Conservation (phyloP, 2,113 vertebrate species). For the Barnardius zonarius region DNA sequence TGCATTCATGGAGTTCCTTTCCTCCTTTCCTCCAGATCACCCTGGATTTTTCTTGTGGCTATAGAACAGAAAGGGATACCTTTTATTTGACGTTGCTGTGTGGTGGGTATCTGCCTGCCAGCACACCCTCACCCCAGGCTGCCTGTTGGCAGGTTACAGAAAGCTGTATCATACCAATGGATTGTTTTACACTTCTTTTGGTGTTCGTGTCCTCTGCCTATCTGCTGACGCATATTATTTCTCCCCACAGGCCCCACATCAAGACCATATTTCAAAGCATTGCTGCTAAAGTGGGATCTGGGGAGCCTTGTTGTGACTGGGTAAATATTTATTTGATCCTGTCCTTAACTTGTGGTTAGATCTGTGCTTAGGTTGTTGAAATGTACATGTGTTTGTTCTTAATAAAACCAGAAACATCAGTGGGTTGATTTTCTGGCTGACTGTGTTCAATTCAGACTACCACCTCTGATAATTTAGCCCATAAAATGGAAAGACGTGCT, state of each 20-base stretch:
- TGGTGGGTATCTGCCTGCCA: background rate
- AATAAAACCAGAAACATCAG: background rate
- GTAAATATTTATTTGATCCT: constrained; percentile 72
- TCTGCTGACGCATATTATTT: background rate
- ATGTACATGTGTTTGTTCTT: background rate
- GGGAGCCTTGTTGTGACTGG: constrained; percentile 98
- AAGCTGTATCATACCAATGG: accelerated
- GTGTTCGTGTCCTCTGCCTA: background rate
- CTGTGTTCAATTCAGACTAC: background rate
- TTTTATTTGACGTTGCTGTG: background rate
- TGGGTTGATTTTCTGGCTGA: background rate
- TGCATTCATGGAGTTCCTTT: background rate
- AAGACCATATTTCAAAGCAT: constrained; percentile 96
- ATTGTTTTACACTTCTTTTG: background rate
- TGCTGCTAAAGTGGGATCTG: constrained; percentile 93
- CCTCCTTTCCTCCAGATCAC: background rate
- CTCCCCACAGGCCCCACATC: constrained; percentile 87
- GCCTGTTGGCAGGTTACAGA: background rate
- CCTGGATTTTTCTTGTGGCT: background rate
- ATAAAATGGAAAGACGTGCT: background rate
- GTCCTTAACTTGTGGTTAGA: background rate
- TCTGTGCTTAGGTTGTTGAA: background rate
- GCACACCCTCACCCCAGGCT: background rate
- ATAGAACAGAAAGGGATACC: background rate
- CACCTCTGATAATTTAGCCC: background rate